Evolutionary conservation across 2,888 invertebrate species (phyloP), one percentile per base, ranked within the genome.

Genomic region (Tetragonula carbonaria): DNA sequence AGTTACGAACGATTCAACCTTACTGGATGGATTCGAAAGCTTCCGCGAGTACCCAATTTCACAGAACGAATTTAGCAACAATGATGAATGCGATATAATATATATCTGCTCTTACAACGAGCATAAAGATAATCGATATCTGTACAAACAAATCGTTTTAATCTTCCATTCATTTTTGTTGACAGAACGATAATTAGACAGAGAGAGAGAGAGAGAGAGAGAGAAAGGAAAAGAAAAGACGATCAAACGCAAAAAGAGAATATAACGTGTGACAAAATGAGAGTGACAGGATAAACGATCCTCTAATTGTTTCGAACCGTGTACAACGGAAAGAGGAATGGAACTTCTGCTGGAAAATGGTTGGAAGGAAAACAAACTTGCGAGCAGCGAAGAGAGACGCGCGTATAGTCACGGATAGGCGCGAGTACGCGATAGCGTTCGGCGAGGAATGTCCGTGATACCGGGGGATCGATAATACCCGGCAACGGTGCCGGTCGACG

Each of bases 381-480:
- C 8, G 62, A 67, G 59, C 16, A 51, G 28, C 11, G 16, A 59
- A 59, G 75, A 75, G 74, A 74, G 80, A 55, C 51, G 23, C 74
- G 38, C 63, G 74, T 62, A 74, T 65, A 76, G 80, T 72, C 85
- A 86, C 82, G 84, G 55, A 63, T 63, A 73, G 67, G 82, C 81
- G 86, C 87, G 86, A 83, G 86, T 84, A 84, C 86, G 89, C 89
- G 87, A 91, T 90, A 90, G 88, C 84, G 87, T 88, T 89, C 86
- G 84, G 76, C 90, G 81, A 86, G 85, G 86, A 75, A 86, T 86
- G 80, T 85, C 82, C 87, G 87, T 87, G 91, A 91, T 88, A 88
- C 79, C 85, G 65, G 73, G 23, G 87, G 90, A 92, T 91, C 91
- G 91, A 91, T 91, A 91, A 86, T 91, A 88, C 80, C 87, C 80